phyloP scores from a whole-genome alignment of 1,140 invertebrate genomes.

The Monomorium pharaonis region DNA sequence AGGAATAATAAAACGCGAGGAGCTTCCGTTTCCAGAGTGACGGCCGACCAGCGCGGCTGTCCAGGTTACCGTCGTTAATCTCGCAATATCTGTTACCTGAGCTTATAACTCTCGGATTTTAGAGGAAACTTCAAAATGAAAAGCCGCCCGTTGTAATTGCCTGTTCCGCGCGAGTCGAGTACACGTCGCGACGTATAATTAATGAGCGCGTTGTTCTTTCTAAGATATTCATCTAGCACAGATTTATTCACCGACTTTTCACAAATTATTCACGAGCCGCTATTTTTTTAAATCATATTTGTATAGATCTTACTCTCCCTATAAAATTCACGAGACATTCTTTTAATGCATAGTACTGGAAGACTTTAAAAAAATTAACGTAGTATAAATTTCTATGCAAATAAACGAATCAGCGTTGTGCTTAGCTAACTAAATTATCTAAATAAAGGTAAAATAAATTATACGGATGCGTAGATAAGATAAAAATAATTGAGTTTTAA shows the following conservation, averaged over 20 bases:
- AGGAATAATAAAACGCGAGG: constrained; percentile 49
- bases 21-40: constrained; percentile 45
- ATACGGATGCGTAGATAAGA: too few species aligned
- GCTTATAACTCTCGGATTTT: constrained; percentile 42
- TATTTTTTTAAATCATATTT: background rate
- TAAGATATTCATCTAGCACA: constrained; percentile 15
- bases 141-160: constrained; percentile 18
- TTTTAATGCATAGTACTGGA: background rate
- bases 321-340: background rate
- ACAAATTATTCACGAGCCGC: background rate
- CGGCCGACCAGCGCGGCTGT: constrained; percentile 16
- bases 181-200: constrained; percentile 13
- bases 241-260: constrained; percentile 2
- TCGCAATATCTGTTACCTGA: constrained; percentile 50
- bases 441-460: too few species aligned
- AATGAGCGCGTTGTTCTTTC: constrained; percentile 3
- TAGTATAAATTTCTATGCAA: too few species aligned
- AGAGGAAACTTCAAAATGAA: constrained; percentile 24
- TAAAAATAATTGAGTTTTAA: too few species aligned
- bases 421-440: too few species aligned
- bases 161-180: background rate
- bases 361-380: background rate
- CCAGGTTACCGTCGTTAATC: constrained; percentile 58
- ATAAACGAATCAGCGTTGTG: too few species aligned
- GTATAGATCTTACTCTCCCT: background rate